Percentiles rank a stretch among this genome's conserved stretches.
These are phyloP conservation scores for Palaemon carinicauda DNA, from an alignment of 1,140 invertebrate genomes.

Conservation along the genomic window DNA sequence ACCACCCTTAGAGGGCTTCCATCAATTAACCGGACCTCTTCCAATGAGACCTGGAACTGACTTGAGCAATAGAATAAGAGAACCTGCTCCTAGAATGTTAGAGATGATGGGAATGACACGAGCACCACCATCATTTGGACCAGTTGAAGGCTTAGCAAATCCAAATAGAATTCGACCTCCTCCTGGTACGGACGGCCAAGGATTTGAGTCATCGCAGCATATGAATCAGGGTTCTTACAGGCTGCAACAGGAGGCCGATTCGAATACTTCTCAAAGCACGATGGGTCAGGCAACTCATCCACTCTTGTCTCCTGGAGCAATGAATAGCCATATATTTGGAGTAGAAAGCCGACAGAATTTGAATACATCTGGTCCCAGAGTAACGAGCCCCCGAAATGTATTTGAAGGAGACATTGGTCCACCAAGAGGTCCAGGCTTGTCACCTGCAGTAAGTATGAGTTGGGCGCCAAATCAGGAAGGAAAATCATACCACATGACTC, in stretches of 20 bases:
- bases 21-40: slow-evolving; percentile 30
- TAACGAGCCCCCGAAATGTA: slow-evolving; percentile 17
- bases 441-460: slow-evolving; percentile 5
- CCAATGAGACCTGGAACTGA: slow-evolving; percentile 24
- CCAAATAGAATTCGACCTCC: slow-evolving; percentile 26
- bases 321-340: slow-evolving; percentile 34
- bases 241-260: slow-evolving; percentile 19
- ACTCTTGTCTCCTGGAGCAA: slow-evolving; percentile 24
- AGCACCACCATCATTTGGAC: slow-evolving; percentile 40
- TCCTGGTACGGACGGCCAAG: slow-evolving; percentile 21
- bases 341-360: slow-evolving; percentile 40
- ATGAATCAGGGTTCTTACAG: slow-evolving; percentile 36
- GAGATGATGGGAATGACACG: slow-evolving; percentile 47
- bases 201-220: slow-evolving; percentile 14
- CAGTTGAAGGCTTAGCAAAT: slow-evolving; percentile 19
- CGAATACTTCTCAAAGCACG: slow-evolving; percentile 18
- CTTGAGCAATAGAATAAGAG: slow-evolving; percentile 22
- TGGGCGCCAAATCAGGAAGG: slow-evolving; percentile 37
- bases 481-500: slow-evolving; percentile 34
- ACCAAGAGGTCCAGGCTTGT: slow-evolving; percentile 23
- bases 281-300: slow-evolving; percentile 22
- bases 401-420: slow-evolving; percentile 37
- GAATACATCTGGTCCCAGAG: slow-evolving; percentile 10
- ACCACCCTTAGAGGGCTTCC: slow-evolving; percentile 49
- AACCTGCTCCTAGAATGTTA: slow-evolving; percentile 41